Conservation (phyloP, 1,140 invertebrate genomes). For the Drosophila oshimai region DNA sequence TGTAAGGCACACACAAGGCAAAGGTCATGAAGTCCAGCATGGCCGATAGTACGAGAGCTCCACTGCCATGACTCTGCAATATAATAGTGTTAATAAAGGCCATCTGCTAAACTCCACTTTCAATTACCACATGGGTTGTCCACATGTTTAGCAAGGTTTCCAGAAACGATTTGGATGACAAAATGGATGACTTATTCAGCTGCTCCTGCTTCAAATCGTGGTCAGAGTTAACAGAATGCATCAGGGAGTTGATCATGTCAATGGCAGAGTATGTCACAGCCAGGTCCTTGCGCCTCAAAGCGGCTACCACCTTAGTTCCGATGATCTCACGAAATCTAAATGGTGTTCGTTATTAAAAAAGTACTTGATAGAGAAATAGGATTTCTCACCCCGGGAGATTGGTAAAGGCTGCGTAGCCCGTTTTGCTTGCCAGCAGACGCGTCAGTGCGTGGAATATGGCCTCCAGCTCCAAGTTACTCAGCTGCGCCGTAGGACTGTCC, state of each 20-base stretch:
- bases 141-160: conserved; percentile 97
- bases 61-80: conserved; percentile 89
- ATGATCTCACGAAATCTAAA: conserved; percentile 96
- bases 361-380: not conserved
- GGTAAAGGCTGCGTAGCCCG: conserved; percentile 98
- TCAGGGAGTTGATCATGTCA: conserved; percentile 98
- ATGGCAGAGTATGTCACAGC: conserved; percentile 97
- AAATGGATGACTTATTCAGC: conserved; percentile 97
- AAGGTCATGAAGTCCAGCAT: conserved; percentile 99
- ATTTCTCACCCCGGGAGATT: conserved; percentile 89
- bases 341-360: conserved; percentile 6
- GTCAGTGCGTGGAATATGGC: conserved; percentile 97
- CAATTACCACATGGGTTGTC: conserved; percentile 95
- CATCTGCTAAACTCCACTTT: rapidly evolving
- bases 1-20: conserved; percentile 98
- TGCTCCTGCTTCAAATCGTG: conserved; percentile 98
- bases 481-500: conserved; percentile 83
- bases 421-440: conserved; percentile 97
- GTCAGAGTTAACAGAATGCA: conserved; percentile 99
- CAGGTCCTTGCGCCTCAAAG: conserved; percentile 94
- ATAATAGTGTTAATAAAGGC: not conserved
- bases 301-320: conserved; percentile 94
- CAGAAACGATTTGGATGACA: conserved; percentile 96
- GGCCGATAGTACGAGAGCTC: conserved; percentile 92
- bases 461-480: conserved; percentile 89